Percentiles rank a stretch among this genome's conserved stretches.
Evolutionary conservation across 2,797 vertebrate species (phyloP).

Genomic region (Kryptolebias ocellatus): DNA sequence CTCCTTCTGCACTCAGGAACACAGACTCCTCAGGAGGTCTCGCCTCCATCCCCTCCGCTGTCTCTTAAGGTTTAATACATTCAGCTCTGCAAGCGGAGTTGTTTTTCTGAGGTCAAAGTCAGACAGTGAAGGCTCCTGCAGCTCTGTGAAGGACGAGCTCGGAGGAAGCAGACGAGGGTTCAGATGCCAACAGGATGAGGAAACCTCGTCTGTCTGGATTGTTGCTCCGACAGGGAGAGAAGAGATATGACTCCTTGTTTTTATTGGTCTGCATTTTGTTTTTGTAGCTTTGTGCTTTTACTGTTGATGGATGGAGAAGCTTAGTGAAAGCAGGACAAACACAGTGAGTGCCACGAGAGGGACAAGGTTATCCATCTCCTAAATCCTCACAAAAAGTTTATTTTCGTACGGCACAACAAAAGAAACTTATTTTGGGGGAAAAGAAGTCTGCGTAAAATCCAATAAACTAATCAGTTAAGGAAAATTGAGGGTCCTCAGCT

Average conservation of each 20-base stretch:
- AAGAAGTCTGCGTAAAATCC: neutral
- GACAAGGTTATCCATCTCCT: conserved; percentile 41
- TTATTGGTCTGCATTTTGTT: conserved; percentile 28
- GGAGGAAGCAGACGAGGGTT: conserved; percentile 11
- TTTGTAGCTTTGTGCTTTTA: conserved; percentile 36
- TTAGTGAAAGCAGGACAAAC: conserved; percentile 51
- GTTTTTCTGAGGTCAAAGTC: conserved; percentile 47
- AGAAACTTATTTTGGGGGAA: too few relatives aligned
- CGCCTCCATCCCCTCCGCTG: conserved; percentile 19
- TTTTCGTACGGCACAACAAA: too few relatives aligned
- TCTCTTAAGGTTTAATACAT: conserved; percentile 65
- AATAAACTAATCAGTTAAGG: neutral
- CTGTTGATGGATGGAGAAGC: conserved; percentile 49
- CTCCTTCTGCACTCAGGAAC: conserved; percentile 26
- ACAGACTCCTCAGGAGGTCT: conserved; percentile 39
- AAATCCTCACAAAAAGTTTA: conserved; percentile 8
- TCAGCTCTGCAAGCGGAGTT: conserved; percentile 32
- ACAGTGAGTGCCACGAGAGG: conserved; percentile 49
- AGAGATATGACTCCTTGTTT: conserved; percentile 27
- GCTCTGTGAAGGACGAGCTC: conserved; percentile 41
- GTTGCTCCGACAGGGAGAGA: conserved; percentile 20
- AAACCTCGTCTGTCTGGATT: conserved; percentile 16
- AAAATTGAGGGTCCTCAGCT: neutral
- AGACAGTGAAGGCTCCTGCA: conserved; percentile 27
- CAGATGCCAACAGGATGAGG: conserved; percentile 48